phyloP scores from a whole-genome alignment of 2,888 invertebrate species.

The Nasonia oneida region DNA sequence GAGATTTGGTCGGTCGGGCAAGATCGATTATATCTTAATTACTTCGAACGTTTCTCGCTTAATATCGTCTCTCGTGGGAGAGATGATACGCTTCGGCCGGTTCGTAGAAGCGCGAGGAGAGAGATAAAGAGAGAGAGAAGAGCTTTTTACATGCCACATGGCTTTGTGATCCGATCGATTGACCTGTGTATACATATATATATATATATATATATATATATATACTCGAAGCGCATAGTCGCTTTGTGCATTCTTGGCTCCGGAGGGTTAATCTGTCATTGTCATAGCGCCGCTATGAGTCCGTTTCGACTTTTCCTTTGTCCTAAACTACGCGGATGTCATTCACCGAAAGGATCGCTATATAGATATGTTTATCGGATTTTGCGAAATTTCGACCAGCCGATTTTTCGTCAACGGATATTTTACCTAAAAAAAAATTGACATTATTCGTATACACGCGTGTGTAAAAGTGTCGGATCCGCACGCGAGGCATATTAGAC shows the following conservation, averaged over 20 bases:
- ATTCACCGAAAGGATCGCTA: background rate
- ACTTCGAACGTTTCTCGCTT: conserved; percentile 54
- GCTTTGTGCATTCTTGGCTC: conserved; percentile 7
- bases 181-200: background rate
- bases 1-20: conserved; percentile 46
- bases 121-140: background rate
- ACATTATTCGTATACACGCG: no score
- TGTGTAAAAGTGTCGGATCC: background rate
- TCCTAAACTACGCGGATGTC: background rate
- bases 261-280: conserved; percentile 36
- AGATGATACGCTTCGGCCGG: background rate
- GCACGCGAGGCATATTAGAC: background rate
- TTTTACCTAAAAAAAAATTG: no score
- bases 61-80: conserved; percentile 56
- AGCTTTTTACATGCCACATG: conserved; percentile 26
- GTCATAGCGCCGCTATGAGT: background rate
- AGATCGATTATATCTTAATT: conserved; percentile 65
- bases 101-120: conserved; percentile 45
- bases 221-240: background rate
- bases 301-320: conserved; percentile 16
- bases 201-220: background rate
- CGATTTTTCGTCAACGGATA: background rate
- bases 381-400: background rate
- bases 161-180: conserved; percentile 25
- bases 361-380: background rate